These are phyloP conservation scores for Zosterops pallidus DNA, from an alignment of 2,113 vertebrate genomes.

Conservation along the genomic window DNA sequence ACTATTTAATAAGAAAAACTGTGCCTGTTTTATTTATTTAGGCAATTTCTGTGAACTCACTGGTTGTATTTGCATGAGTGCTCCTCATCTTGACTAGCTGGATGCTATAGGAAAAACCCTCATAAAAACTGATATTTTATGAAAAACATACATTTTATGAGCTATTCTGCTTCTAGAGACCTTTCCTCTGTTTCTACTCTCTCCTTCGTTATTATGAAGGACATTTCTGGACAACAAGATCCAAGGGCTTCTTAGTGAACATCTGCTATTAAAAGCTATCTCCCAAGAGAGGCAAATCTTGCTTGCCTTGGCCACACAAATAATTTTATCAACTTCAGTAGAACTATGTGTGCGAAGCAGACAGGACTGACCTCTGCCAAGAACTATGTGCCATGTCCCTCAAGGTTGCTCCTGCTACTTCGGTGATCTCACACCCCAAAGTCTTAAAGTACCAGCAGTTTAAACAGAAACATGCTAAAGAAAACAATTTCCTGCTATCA, in stretches of 20 bases:
- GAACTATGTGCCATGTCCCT: background rate
- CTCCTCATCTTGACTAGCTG: background rate
- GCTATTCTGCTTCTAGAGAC: background rate
- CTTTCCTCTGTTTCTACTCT: background rate
- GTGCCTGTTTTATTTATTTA: background rate
- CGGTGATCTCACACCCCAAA: rapidly evolving
- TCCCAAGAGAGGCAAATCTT: background rate
- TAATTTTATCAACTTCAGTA: background rate
- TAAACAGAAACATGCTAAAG: background rate
- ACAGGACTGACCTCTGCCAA: background rate
- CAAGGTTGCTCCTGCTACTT: background rate
- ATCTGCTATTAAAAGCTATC: background rate
- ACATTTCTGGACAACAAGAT: background rate
- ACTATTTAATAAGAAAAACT: background rate
- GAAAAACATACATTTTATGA: background rate
- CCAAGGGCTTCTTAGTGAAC: background rate
- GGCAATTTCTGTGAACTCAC: background rate
- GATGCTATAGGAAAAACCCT: background rate
- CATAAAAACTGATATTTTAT: background rate
- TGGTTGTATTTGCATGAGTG: background rate
- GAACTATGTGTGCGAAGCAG: background rate
- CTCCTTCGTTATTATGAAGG: background rate
- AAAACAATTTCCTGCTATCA: background rate
- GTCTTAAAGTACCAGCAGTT: background rate
- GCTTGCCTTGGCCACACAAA: background rate